These are phyloP conservation scores for Conus ventricosus DNA, from an alignment of 1,140 invertebrate species.

Conservation along the genomic window DNA sequence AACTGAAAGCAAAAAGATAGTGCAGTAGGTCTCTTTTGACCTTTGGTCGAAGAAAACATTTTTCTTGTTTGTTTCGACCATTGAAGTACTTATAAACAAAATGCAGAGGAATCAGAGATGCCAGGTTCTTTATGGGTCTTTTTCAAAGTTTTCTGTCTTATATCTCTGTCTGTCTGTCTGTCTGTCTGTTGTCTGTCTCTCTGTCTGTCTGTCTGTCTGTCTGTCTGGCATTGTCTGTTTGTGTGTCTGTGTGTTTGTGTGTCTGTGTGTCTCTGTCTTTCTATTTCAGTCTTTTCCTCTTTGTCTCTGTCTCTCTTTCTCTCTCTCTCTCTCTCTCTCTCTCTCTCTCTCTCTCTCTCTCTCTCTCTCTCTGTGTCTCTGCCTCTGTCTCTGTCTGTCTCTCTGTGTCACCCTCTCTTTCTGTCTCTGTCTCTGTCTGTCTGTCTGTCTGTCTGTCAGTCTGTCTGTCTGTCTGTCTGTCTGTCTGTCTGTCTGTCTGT, in stretches of 20 bases:
- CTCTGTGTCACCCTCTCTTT: not conserved
- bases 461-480: not conserved
- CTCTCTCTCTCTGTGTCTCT: not conserved
- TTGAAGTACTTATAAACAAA: too few species aligned
- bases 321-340: not conserved
- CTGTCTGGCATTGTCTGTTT: too few species aligned
- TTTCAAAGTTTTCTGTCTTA: not conserved
- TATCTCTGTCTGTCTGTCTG: not conserved
- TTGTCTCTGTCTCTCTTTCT: not conserved
- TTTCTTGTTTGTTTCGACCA: too few species aligned
- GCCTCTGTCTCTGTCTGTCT: not conserved
- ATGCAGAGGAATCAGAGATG: too few species aligned
- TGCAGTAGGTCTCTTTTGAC: too few species aligned
- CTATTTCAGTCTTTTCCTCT: not conserved
- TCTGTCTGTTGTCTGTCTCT: not conserved
- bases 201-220: not conserved
- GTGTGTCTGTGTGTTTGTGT: not conserved
- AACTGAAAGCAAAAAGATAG: too few species aligned
- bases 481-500: not conserved
- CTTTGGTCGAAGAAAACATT: too few species aligned
- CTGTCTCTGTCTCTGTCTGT: not conserved
- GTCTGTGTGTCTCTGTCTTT: not conserved
- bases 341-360: not conserved
- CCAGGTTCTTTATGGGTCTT: not conserved
- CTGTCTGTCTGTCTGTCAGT: conserved; percentile 1